Evolutionary conservation across 1,140 invertebrate genomes (phyloP).

Genomic region (Galleria mellonella): DNA sequence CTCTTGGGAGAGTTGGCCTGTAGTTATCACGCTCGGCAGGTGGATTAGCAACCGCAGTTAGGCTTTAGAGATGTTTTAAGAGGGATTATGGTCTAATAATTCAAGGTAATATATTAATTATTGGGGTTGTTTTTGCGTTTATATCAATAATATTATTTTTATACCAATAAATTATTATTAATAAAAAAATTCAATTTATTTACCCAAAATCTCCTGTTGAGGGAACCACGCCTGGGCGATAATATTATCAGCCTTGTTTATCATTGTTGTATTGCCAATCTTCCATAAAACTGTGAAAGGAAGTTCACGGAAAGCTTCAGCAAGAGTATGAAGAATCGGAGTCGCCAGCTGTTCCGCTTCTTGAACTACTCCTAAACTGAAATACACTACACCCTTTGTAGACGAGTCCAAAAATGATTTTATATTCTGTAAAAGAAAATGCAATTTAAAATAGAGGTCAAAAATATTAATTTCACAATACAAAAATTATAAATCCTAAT

Average conservation of each 20-base stretch:
- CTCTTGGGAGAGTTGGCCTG: no score
- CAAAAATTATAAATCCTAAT: background rate
- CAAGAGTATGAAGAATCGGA: slow-evolving; percentile 47
- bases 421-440: slow-evolving; percentile 55
- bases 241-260: slow-evolving; percentile 70
- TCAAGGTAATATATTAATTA: no score
- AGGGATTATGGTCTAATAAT: no score
- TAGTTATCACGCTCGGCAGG: no score
- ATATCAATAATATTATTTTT: no score
- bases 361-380: slow-evolving; percentile 73
- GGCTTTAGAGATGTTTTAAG: no score
- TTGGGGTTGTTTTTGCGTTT: no score
- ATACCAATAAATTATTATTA: no score
- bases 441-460: no score
- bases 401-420: slow-evolving; percentile 64
- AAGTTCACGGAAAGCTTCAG: slow-evolving; percentile 69
- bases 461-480: no score
- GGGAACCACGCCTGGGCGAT: slow-evolving; percentile 74
- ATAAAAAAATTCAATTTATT: slow-evolving; percentile 1
- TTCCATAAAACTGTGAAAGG: slow-evolving; percentile 77
- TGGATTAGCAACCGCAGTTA: no score
- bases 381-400: slow-evolving; percentile 68
- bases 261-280: slow-evolving; percentile 66
- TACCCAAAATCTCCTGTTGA: slow-evolving; percentile 78
- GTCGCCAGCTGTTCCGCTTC: slow-evolving; percentile 55